Conservation (phyloP, 2,113 vertebrate species). For the Ceuthmochares aereus region DNA sequence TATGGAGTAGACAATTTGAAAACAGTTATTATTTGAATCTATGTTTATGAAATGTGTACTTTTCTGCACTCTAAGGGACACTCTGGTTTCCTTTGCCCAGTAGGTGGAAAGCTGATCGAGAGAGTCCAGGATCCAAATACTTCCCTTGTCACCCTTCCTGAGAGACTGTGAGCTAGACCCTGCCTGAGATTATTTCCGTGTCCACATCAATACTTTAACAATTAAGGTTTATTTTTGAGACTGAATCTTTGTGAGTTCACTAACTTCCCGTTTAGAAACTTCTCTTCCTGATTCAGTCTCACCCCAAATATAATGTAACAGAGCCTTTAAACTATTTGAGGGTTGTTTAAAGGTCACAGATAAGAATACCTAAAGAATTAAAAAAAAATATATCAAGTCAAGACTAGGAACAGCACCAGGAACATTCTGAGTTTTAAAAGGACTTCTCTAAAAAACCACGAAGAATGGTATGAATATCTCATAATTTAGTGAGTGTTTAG, state of each 20-base stretch:
- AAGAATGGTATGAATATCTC: background rate
- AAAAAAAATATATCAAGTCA: background rate
- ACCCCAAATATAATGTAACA: background rate
- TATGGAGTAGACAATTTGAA: background rate
- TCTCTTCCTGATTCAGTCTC: background rate
- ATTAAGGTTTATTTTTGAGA: background rate
- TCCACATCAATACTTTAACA: background rate
- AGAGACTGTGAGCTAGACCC: accelerated
- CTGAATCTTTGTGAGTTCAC: background rate
- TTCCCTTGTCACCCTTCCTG: background rate
- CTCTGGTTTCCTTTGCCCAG: accelerated
- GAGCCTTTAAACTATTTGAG: background rate
- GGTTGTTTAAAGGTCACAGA: background rate
- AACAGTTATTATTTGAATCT: background rate
- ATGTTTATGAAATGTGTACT: background rate
- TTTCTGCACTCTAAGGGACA: background rate
- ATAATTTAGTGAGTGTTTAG: background rate
- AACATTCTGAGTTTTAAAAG: background rate
- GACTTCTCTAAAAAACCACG: background rate
- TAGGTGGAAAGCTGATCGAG: background rate
- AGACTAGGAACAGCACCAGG: background rate
- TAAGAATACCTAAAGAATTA: background rate
- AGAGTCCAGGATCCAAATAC: background rate
- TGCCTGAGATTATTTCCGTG: background rate
- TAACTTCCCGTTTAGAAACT: background rate